Base-by-base conservation (phyloP, 2,888 invertebrate species). In the Trypoxylon attenuatum region DNA sequence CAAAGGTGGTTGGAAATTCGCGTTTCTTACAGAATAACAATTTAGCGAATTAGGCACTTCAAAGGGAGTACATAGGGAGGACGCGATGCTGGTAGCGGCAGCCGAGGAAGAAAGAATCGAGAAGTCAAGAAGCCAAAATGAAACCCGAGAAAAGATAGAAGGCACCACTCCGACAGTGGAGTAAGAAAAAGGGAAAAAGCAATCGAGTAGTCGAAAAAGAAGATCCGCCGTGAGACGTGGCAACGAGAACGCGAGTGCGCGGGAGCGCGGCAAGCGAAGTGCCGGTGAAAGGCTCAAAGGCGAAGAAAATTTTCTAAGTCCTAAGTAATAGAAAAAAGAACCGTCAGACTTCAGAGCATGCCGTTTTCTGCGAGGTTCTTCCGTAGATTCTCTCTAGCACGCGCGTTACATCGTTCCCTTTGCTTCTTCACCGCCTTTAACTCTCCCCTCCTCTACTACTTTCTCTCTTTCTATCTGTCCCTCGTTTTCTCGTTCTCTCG, bases 11-110 rank as follows among this genome's bases (percentile, higher is more conserved):
- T 71, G 56, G 54, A 56, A 68, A 55, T 62, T 58, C 55, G 33
- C 33, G 33, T 54, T 66, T 72, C 74, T 81, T 76, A 80, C 73
- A 77, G 81, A 82, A 85, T 84, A 84, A 83, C 81, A 84, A 82
- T 84, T 85, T 82, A 73, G 69, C 64, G 77, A 83, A 84, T 85
- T 83, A 82, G 79, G 73, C 68, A 69, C 73, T 68, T 81, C 81
- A 84, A 83, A 83, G 80, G 65, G 47, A 47, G 45, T 41, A 47
- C 47, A 23, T 23, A 42, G 25, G 33, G 57, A 41, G 61, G 66
- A 71, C n/a, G n/a, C n/a, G n/a, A n/a, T n/a, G n/a, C n/a, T 73
- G 51, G 46, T 43, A 38, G 64, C 21, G 67, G 46, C 62, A 63
- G 16, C 23, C 39, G 25, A 18, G 41, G 51, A 42, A 43, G 43